Conservation (phyloP, 2,113 vertebrate genomes). For the Pluvialis apricaria region DNA sequence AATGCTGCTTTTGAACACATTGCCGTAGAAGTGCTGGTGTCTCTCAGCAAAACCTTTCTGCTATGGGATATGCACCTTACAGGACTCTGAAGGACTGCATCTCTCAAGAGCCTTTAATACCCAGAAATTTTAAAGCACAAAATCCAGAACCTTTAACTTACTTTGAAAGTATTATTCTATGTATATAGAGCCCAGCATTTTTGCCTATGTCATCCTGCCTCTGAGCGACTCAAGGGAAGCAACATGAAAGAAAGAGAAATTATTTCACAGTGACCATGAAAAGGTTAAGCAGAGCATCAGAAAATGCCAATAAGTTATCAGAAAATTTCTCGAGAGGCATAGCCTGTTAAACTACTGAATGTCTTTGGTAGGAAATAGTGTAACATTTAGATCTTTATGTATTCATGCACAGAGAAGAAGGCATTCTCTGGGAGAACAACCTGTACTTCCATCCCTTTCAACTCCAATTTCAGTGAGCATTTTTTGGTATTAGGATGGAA, state of each 20-base stretch:
- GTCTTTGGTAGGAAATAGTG: not conserved
- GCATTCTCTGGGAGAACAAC: not conserved
- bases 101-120: not conserved
- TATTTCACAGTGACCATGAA: not conserved
- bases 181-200: not conserved
- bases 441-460: not conserved
- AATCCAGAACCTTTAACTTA: not conserved
- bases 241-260: not conserved
- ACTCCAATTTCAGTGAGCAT: not conserved
- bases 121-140: not conserved
- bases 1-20: not conserved
- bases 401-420: not conserved
- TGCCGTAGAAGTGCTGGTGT: not conserved
- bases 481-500: not conserved
- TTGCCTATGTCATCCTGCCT: not conserved
- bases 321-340: not conserved
- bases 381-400: not conserved
- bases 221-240: not conserved
- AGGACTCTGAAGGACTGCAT: not conserved
- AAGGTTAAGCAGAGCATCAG: not conserved
- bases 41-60: not conserved
- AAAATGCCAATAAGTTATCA: not conserved
- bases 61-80: not conserved
- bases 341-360: not conserved
- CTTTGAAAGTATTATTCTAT: not conserved